A percentile compares a stretch with the other conserved stretches of the same genome.
phyloP scores from a whole-genome alignment of 1,140 invertebrate species.

The Ooceraea biroi region DNA sequence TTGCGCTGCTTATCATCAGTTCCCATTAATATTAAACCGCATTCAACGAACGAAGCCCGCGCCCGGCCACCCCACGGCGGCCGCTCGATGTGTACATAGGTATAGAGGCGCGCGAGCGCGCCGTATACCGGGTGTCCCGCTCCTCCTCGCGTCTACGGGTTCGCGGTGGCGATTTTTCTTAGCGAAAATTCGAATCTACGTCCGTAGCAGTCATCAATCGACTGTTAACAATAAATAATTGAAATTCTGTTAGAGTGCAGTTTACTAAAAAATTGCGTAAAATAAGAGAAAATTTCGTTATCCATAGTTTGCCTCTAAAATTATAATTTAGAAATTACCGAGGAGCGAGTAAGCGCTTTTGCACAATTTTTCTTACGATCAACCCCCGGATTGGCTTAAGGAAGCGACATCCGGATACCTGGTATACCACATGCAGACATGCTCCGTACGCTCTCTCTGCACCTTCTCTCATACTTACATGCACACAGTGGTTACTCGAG shows the following conservation, averaged over 20 bases:
- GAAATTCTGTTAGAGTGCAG: too few species aligned
- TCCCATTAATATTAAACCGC: conserved; percentile 87
- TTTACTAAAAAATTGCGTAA: too few species aligned
- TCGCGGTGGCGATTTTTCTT: not conserved
- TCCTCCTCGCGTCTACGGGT: not conserved
- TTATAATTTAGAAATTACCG: too few species aligned
- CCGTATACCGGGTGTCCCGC: conserved; percentile 46
- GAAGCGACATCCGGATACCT: not conserved
- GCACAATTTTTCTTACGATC: too few species aligned
- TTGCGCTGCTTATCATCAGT: conserved; percentile 87
- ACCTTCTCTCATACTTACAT: not conserved
- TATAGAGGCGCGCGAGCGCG: conserved; percentile 65
- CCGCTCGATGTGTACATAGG: conserved; percentile 75
- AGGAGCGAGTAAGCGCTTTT: too few species aligned
- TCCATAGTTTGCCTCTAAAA: too few species aligned
- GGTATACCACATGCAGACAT: not conserved
- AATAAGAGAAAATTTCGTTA: too few species aligned
- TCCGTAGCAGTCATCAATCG: not conserved
- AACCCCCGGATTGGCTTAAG: not conserved
- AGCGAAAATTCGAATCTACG: not conserved
- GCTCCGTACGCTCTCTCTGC: not conserved
- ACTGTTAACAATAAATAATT: not conserved
- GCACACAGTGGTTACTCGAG: conserved; percentile 40
- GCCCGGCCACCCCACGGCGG: conserved; percentile 76
- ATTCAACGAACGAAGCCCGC: conserved; percentile 85